Conservation (phyloP, 23 tunicate genomes). For the Trididemnum miniatum region DNA sequence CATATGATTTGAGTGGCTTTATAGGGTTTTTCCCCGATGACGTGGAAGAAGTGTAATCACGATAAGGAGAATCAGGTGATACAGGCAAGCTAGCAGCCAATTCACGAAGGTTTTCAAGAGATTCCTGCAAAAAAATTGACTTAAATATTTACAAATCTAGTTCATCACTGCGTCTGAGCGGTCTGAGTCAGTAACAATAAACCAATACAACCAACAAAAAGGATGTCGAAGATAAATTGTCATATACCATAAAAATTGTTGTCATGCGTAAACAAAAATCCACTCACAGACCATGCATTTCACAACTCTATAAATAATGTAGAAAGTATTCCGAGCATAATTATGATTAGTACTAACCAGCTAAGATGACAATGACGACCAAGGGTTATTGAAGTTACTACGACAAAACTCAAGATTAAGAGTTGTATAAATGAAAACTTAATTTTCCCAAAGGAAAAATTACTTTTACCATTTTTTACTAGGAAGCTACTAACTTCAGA, state of each 20-base stretch:
- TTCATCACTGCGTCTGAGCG: not conserved
- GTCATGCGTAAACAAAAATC: not conserved
- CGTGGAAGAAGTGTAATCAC: constrained; percentile 16
- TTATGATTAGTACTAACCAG: too few species aligned
- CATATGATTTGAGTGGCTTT: constrained; percentile 13
- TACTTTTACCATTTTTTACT: too few species aligned
- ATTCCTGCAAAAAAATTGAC: constrained; percentile 36
- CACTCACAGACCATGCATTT: too few species aligned
- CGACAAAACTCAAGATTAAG: too few species aligned
- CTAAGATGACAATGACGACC: too few species aligned
- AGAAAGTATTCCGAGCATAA: too few species aligned
- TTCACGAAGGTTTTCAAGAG: constrained; percentile 62
- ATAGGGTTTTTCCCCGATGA: not conserved
- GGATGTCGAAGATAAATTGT: not conserved
- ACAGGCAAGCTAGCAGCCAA: constrained; percentile 44
- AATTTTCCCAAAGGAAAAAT: too few species aligned
- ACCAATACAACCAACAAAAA: not conserved
- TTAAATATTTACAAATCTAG: not conserved
- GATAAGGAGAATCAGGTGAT: constrained; percentile 23
- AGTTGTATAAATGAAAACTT: too few species aligned
- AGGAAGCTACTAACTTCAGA: too few species aligned
- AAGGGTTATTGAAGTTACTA: too few species aligned
- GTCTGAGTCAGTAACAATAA: not conserved
- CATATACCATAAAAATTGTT: not conserved
- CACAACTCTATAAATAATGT: too few species aligned